Base-by-base conservation (phyloP, 2,113 vertebrate species). In the Catagonus wagneri region DNA sequence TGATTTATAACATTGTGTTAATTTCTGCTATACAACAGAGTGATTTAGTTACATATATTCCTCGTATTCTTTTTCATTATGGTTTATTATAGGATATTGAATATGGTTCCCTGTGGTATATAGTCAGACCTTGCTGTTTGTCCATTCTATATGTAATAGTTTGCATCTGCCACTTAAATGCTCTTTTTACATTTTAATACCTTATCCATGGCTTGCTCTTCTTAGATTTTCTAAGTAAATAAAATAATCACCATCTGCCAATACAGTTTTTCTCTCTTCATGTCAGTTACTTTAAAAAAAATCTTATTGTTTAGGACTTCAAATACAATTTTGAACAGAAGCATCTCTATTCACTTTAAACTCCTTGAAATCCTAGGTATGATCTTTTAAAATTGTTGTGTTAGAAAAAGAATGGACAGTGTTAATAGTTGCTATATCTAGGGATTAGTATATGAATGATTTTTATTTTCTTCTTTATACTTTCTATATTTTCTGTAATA, bases 401-500 rank as follows among this genome's bases (percentile, higher is more conserved):
- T 69, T 90, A 65, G 61, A 50, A 52, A 63, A 76, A 81, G 54
- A 83, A n/a, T 90, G 50, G 20, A 50, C 78, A 25, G 44, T 79
- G 69, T 39, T 89, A 39, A 56, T 65, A 50, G 39, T 87, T 92
- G 17, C 23, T 72, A 1, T 90, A 52, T 34, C 25, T 90, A 34
- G 50, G 4, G 65, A 23, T n/a, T 89, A 66, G 32, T n/a, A 3
- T 89, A 13, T 85, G 16, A 89, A 50, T 85, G 23, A 89, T 36
- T 84, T 96, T 94, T 89, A 69, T 94, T 96, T 88, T 93, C 10
- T 71, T 83, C 7, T 65, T 93, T 56, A 66, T 39, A 72, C 13
- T 97, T 95, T 76, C 50, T 25, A 76, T 32, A 66, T 94, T 71
- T 95, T 90, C 39, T 23, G 12, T 61, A 75, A 56, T 81, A 11